Evolutionary conservation across 2,113 vertebrate species (phyloP).

Genomic region (Apaloderma vittatum): DNA sequence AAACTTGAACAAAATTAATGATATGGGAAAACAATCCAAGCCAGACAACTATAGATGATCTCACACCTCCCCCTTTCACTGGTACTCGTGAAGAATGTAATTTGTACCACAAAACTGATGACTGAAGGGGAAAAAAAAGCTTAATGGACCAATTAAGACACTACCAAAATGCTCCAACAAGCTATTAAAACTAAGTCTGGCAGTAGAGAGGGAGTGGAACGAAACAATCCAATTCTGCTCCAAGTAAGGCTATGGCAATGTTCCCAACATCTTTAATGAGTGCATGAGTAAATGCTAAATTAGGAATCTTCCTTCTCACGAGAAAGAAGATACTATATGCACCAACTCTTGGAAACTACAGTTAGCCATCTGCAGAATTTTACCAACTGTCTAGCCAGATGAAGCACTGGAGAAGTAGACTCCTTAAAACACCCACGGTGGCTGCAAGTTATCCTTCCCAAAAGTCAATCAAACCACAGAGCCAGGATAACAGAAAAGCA

Average conservation of each 20-base stretch:
- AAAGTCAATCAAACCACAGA: neutral
- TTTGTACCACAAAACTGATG: slow-evolving; percentile 57
- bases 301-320: neutral
- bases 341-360: slow-evolving; percentile 26
- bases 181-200: slow-evolving; percentile 38
- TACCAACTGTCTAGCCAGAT: neutral
- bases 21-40: slow-evolving; percentile 41
- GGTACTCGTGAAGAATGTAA: slow-evolving; percentile 31
- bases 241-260: slow-evolving; percentile 50
- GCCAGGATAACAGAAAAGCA: neutral
- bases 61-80: slow-evolving; percentile 30
- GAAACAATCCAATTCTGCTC: slow-evolving; percentile 10
- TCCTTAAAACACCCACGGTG: neutral
- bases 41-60: slow-evolving; percentile 36
- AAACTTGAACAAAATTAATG: slow-evolving; percentile 35
- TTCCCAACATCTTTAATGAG: slow-evolving; percentile 48
- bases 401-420: neutral
- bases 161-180: slow-evolving; percentile 34
- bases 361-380: slow-evolving; percentile 46
- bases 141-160: slow-evolving; percentile 58
- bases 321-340: slow-evolving; percentile 28
- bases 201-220: slow-evolving; percentile 47
- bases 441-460: neutral
- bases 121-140: neutral
- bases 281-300: slow-evolving; percentile 43